A percentile compares a stretch with the other conserved stretches of the same genome.
Conservation (phyloP, 2,113 vertebrate genomes). For the Piaya cayana region DNA sequence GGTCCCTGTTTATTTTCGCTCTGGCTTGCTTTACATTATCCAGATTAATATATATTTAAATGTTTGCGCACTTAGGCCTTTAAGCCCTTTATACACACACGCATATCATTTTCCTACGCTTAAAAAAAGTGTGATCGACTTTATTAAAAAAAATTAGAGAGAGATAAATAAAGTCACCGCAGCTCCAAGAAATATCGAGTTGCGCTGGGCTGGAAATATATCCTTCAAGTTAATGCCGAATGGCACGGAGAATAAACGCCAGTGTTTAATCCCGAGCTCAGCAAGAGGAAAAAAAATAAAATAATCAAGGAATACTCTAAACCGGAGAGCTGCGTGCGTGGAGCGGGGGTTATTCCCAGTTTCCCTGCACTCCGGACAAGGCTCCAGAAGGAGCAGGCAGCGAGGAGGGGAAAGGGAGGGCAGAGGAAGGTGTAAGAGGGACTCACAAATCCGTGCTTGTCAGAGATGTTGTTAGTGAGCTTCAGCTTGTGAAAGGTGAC, state of each 20-base stretch:
- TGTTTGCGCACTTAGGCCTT: slow-evolving; percentile 59
- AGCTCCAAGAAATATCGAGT: background rate
- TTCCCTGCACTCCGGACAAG: background rate
- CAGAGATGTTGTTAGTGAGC: slow-evolving; percentile 98
- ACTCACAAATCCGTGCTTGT: slow-evolving; percentile 99
- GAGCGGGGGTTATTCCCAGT: background rate
- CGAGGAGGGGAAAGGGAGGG: background rate
- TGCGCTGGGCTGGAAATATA: background rate
- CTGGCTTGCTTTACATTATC: slow-evolving; percentile 52
- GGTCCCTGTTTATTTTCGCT: slow-evolving; percentile 69
- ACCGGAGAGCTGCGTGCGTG: accelerated
- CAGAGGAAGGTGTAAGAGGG: slow-evolving; percentile 46
- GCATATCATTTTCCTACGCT: background rate
- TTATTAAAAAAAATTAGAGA: background rate
- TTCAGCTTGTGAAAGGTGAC: slow-evolving; percentile 99
- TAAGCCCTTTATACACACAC: slow-evolving; percentile 54
- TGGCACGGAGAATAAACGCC: background rate
- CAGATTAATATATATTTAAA: slow-evolving; percentile 70
- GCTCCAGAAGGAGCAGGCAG: background rate
- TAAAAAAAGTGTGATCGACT: slow-evolving; percentile 21
- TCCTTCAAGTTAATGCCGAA: background rate
- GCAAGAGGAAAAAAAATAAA: background rate
- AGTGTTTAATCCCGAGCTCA: background rate
- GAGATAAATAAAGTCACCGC: background rate
- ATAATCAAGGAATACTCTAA: accelerated